These are phyloP conservation scores for Gymnocypris eckloni DNA, from an alignment of 2,797 vertebrate genomes.

Conservation along the genomic window DNA sequence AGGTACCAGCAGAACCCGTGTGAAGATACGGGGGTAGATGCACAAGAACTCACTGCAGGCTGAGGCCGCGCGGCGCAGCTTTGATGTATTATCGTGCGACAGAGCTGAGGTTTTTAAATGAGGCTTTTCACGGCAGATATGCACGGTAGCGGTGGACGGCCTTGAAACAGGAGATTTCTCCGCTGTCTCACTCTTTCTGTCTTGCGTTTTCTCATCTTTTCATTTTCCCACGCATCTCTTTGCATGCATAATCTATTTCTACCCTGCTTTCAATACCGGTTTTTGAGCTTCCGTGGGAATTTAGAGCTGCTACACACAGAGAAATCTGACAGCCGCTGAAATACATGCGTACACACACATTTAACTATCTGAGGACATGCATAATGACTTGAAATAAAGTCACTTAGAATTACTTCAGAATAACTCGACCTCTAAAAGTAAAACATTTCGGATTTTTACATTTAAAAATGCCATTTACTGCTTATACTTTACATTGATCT, in stretches of 20 bases:
- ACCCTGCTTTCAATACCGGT: constrained; percentile 52
- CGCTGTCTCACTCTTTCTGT: constrained; percentile 36
- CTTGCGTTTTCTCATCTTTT: constrained; percentile 66
- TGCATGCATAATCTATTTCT: constrained; percentile 71
- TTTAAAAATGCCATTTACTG: no score
- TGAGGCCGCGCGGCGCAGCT: not conserved
- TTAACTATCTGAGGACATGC: constrained; percentile 13
- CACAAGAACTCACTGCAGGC: constrained; percentile 14
- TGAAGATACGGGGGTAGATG: not conserved
- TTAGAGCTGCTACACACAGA: constrained; percentile 59
- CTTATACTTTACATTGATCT: not conserved
- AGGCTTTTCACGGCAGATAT: constrained; percentile 47
- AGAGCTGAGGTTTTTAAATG: constrained; percentile 58
- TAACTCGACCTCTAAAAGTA: not conserved
- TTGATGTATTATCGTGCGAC: constrained; percentile 65
- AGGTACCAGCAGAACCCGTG: constrained; percentile 42
- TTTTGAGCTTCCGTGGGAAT: constrained; percentile 60
- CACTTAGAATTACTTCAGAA: not conserved
- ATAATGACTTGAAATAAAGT: not conserved
- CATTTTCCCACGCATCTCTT: constrained; percentile 67
- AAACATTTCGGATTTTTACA: not conserved
- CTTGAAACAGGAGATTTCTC: constrained; percentile 43
- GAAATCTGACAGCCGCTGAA: constrained; percentile 37
- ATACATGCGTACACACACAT: constrained; percentile 16
- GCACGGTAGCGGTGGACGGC: constrained; percentile 45